Evolutionary conservation across 92 coral and sea anemone species (phyloP), one percentile per base, ranked within the genome.

Genomic region (Diadumene lineata): DNA sequence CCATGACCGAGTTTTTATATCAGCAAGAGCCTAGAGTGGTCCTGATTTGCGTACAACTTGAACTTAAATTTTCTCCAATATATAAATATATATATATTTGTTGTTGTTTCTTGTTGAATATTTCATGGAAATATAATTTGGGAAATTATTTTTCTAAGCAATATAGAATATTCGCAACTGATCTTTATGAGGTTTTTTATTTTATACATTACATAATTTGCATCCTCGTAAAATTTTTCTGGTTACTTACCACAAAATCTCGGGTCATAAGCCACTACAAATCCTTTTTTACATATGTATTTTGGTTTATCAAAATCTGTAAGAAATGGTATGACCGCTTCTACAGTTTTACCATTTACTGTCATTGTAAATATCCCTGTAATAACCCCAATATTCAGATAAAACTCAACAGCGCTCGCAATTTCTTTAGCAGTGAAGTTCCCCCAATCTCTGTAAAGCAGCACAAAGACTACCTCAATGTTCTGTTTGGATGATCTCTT

Each of bases 341-440:
- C 60, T 6, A 73, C 56, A 21, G 55, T 2, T 34, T 34, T 23
- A 4, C 78, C 78, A 23, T 73, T 43, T 11, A 73, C 26, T 18
- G 34, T 21, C 23, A 73, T 24, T 11, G 43, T 46, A 43, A 86
- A 86, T 8, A 48, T 68, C 1, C 91, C 91, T 11, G 66, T 34
- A 22, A 84, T 72, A 2, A 86, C 84, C 18, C 64, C 71, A 55
- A 81, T 81, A 23, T 73, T 75, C 44, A 83, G 70, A 33, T 87
- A 84, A 68, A 82, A 87, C 23, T 75, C 43, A 0, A 78, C 82
- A 24, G 81, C 87, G 78, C 82, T 87, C 44, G 81, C 78, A 51
- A 43, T 64, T 43, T 87, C 87, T 7, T 38, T 72, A 18, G 61
- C 83, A 19, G 83, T 69, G 7, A 77, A 63, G 50, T 79, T 71